Base-by-base conservation (phyloP, 2,888 invertebrate species). In the Drosophila birchii region DNA sequence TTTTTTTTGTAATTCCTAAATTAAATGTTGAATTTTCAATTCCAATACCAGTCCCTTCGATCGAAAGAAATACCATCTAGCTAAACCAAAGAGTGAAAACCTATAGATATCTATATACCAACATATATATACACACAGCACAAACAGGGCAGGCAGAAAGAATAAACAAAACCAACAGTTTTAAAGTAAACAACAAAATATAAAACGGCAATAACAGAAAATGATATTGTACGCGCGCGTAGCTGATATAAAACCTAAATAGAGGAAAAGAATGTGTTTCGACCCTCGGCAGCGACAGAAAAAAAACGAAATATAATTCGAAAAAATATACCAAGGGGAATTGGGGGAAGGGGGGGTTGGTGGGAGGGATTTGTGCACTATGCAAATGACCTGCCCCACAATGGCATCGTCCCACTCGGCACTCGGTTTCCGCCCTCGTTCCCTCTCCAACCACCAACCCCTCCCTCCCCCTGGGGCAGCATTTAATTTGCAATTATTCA, bases 401-500 rank as follows among this genome's bases (percentile, higher is more conserved):
- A 62, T 39, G 43, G 62, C 62, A 54, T 54, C 38, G 49, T n/a
- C 38, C 64, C 36, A 29, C n/a, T 38, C 12, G 44, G 44, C 44
- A 23, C 39, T 44, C 29, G 32, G 32, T n/a, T 23, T 26, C 29
- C 47, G 38, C 20, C 29, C 14, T 11, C 45, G 26, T 11, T 26
- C 3, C 23, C 2, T 11, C 18, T 4, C 41, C 11, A 20, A 56
- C 23, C 11, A 20, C 58, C 23, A 44, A 66, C 60, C 59, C 56
- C 39, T 8, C 34, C 60, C 23, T 49, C 67, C 63, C 61, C 54
- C 36, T 64, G 49, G 16, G 43, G 23, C 64, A 73, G 72, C 79
- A 78, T 77, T 76, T 79, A 76, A 81, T 73, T 81, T 68, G 80
- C 83, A 85, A 89, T 89, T 88, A 89, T 86, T 88, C 76, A 86